phyloP scores from a whole-genome alignment of 2,113 vertebrate genomes.

The Brevimyrus niger region DNA sequence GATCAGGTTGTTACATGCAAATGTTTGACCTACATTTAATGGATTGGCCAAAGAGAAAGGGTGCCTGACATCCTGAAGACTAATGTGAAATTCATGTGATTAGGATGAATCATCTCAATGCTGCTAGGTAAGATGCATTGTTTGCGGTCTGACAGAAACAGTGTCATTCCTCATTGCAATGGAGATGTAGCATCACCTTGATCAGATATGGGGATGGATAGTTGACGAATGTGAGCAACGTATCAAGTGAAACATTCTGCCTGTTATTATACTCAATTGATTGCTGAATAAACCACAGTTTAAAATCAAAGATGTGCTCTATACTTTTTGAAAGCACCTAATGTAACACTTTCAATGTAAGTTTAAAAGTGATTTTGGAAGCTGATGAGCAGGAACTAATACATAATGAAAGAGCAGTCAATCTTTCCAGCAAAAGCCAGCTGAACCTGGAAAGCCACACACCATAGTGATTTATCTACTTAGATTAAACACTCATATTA shows the following conservation, averaged over 20 bases:
- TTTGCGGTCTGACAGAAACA: background rate
- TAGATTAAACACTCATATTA: background rate
- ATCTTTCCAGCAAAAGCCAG: background rate
- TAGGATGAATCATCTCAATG: constrained; percentile 11
- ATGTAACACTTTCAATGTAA: background rate
- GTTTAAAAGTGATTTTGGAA: background rate
- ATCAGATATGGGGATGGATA: background rate
- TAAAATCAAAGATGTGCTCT: background rate
- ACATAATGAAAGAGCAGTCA: background rate
- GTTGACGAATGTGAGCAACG: background rate
- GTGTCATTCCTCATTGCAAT: background rate
- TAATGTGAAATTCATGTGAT: constrained; percentile 2
- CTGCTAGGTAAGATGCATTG: background rate
- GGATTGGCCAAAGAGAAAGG: constrained; percentile 5
- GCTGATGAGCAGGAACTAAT: background rate
- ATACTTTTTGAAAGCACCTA: background rate
- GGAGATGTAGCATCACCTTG: background rate
- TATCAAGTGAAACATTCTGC: background rate
- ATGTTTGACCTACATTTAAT: constrained; percentile 18
- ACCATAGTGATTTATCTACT: background rate
- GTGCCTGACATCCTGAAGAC: background rate
- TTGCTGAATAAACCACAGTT: background rate
- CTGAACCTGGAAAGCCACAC: background rate
- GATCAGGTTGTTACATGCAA: constrained; percentile 4
- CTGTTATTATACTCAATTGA: background rate